A percentile compares a stretch with the other conserved stretches of the same genome.
phyloP scores from a whole-genome alignment of 2,797 vertebrate species.

The Micropoecilia bifurca region DNA sequence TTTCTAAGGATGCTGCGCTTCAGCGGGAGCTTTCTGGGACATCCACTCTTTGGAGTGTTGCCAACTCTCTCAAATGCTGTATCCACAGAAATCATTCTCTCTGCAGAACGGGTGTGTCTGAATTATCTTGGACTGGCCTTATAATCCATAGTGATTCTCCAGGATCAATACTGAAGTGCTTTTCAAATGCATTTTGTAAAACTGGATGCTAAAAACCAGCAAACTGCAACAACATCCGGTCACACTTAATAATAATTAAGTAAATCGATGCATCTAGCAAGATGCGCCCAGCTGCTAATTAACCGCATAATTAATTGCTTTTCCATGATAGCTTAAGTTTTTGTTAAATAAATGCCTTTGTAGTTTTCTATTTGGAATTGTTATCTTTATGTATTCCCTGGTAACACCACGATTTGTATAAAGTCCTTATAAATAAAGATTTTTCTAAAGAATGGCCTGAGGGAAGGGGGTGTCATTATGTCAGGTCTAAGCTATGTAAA shows the following conservation, averaged over 20 bases:
- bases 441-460: neutral
- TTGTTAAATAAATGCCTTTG: neutral
- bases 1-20: neutral
- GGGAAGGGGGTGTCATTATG: slow-evolving; percentile 33
- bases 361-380: neutral
- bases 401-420: neutral
- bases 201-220: neutral
- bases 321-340: neutral
- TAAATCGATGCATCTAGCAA: slow-evolving; percentile 3
- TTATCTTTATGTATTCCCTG: no score
- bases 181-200: slow-evolving; percentile 1
- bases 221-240: neutral
- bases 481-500: slow-evolving; percentile 62
- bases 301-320: neutral
- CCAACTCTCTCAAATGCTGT: neutral
- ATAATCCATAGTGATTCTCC: neutral
- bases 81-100: neutral
- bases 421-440: neutral
- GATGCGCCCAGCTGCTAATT: slow-evolving; percentile 1
- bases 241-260: slow-evolving; percentile 2
- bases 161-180: neutral
- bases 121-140: neutral
- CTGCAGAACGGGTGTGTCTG: neutral
- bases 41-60: neutral
- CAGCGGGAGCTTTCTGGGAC: neutral